These are phyloP conservation scores for Oreotrochilus melanogaster DNA, from an alignment of 2,113 vertebrate species.

Conservation along the genomic window DNA sequence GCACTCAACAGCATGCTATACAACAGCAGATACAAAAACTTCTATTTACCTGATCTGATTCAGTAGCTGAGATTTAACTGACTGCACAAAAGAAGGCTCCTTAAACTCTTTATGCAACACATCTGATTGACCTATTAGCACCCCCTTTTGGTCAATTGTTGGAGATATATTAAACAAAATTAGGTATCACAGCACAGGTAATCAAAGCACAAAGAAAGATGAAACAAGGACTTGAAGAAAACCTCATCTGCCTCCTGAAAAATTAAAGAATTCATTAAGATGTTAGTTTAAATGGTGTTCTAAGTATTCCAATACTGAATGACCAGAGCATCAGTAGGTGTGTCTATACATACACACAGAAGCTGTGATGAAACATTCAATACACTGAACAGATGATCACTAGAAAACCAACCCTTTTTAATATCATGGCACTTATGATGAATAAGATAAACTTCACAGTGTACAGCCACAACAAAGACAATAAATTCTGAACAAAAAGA, in stretches of 20 bases:
- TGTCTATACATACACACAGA: rapidly evolving
- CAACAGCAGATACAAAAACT: not conserved
- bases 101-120: not conserved
- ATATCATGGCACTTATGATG: not conserved
- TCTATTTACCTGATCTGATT: not conserved
- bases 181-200: not conserved
- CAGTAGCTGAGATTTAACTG: not conserved
- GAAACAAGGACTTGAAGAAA: not conserved
- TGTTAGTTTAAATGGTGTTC: not conserved
- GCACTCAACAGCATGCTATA: not conserved
- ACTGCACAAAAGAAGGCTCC: not conserved
- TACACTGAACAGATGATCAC: not conserved
- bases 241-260: not conserved
- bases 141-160: slow-evolving; percentile 66
- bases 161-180: slow-evolving; percentile 2
- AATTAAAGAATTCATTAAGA: not conserved
- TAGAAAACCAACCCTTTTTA: not conserved
- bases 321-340: not conserved
- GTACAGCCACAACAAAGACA: not conserved
- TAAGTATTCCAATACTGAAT: not conserved
- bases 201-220: not conserved
- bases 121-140: slow-evolving; percentile 63
- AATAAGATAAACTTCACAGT: not conserved
- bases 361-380: not conserved
- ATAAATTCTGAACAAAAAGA: not conserved